These are phyloP conservation scores for Neomorphus geoffroyi DNA, from an alignment of 2,797 vertebrate genomes.

Conservation along the genomic window DNA sequence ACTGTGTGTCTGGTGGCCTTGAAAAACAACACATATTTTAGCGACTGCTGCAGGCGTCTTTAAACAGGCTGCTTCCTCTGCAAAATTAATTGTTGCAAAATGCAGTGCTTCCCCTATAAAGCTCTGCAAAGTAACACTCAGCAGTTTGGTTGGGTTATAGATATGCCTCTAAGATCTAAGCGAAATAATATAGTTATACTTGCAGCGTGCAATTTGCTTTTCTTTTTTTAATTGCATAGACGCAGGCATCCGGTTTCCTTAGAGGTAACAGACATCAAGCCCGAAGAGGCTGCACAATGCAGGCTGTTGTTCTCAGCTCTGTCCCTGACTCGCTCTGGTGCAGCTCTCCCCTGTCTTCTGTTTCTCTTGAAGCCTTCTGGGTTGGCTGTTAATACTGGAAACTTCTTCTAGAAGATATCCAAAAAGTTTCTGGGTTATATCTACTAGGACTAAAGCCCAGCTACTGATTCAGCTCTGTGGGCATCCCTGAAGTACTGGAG, in stretches of 20 bases:
- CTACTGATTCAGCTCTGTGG: accelerated
- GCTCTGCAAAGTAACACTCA: constrained; percentile 71
- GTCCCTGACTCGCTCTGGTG: background rate
- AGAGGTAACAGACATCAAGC: background rate
- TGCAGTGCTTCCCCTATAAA: constrained; percentile 61
- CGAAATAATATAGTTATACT: constrained; percentile 47
- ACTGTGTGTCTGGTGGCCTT: constrained; percentile 75
- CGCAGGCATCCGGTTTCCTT: background rate
- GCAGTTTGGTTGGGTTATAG: constrained; percentile 65
- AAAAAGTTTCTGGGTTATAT: background rate
- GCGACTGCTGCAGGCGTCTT: constrained; percentile 74
- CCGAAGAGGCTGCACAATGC: background rate
- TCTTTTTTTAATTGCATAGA: background rate
- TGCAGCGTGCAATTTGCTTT: constrained; percentile 23
- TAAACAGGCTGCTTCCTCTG: constrained; percentile 80
- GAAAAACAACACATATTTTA: constrained; percentile 79
- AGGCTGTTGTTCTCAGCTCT: background rate
- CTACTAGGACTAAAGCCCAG: background rate
- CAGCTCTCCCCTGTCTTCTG: background rate
- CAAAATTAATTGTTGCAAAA: constrained; percentile 82
- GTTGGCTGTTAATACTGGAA: background rate
- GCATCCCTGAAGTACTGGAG: background rate
- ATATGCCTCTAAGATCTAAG: constrained; percentile 43
- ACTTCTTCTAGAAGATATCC: background rate
- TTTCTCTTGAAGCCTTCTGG: background rate